Evolutionary conservation across 2,888 invertebrate species (phyloP).

Genomic region (Dolichopus griseipennis): DNA sequence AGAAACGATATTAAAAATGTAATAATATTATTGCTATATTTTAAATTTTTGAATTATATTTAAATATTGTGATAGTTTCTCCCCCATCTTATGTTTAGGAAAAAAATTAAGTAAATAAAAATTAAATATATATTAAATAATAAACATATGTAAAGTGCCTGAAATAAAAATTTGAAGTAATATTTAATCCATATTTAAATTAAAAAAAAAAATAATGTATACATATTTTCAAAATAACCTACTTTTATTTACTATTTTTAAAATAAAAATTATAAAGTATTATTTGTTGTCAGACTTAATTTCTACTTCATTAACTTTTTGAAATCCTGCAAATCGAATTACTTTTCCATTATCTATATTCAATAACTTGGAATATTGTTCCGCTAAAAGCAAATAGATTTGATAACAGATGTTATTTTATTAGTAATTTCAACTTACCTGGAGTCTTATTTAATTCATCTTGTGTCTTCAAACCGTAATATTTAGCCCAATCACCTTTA

Average conservation of each 20-base stretch:
- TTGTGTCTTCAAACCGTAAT: conserved; percentile 54
- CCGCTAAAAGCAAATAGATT: conserved; percentile 22
- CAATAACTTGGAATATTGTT: conserved; percentile 33
- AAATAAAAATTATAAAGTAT: conserved; percentile 17
- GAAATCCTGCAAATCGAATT: conserved; percentile 34
- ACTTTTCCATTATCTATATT: conserved; percentile 40
- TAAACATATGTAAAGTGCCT: not conserved
- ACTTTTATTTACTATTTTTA: not conserved
- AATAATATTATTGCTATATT: not conserved
- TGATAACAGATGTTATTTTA: not conserved
- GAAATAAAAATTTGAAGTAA: not conserved
- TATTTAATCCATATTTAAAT: not conserved
- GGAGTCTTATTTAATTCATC: conserved; percentile 50
- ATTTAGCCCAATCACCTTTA: conserved; percentile 58
- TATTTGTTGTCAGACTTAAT: conserved; percentile 25
- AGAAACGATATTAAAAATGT: too few relatives aligned
- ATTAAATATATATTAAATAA: not conserved
- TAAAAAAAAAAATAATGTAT: not conserved
- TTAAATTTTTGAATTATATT: not conserved
- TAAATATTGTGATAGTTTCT: not conserved
- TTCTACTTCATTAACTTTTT: conserved; percentile 32
- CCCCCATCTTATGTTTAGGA: not conserved
- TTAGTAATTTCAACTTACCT: conserved; percentile 42
- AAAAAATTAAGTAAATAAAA: not conserved
- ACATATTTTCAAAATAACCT: not conserved